A percentile compares a stretch with the other conserved stretches of the same genome.
These are phyloP conservation scores for Chinchilla lanigera DNA, from an alignment of 2,113 vertebrate genomes.

Conservation along the genomic window DNA sequence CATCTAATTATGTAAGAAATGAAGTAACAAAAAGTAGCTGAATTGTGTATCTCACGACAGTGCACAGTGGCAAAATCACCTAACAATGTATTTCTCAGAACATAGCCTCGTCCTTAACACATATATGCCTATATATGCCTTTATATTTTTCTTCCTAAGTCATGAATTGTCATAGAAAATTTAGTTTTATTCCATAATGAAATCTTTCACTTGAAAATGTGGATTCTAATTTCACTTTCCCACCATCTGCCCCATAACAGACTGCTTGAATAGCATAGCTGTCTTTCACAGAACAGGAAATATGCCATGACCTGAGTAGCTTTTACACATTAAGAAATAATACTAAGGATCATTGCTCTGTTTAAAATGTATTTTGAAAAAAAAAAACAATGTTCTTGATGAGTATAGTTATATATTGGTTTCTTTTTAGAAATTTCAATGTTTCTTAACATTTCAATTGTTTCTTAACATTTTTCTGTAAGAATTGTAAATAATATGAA, in stretches of 20 bases:
- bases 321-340: constrained; percentile 21
- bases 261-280: background rate
- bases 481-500: background rate
- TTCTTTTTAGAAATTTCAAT: background rate
- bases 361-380: background rate
- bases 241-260: background rate
- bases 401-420: background rate
- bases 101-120: too few species aligned
- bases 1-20: background rate
- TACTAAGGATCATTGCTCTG: background rate
- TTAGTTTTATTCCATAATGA: background rate
- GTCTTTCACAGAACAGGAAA: background rate
- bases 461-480: background rate
- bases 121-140: background rate
- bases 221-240: background rate
- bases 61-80: fast-evolving
- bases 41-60: background rate
- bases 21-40: background rate
- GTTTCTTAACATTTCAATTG: background rate
- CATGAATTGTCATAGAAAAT: background rate
- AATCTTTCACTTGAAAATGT: constrained; percentile 19
- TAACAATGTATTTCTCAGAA: background rate
- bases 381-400: background rate
- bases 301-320: background rate
- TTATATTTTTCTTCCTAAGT: constrained; percentile 37